Evolutionary conservation across 2,113 vertebrate species (phyloP), one percentile per base, ranked within the genome.

Genomic region (Shinisaurus crocodilurus): DNA sequence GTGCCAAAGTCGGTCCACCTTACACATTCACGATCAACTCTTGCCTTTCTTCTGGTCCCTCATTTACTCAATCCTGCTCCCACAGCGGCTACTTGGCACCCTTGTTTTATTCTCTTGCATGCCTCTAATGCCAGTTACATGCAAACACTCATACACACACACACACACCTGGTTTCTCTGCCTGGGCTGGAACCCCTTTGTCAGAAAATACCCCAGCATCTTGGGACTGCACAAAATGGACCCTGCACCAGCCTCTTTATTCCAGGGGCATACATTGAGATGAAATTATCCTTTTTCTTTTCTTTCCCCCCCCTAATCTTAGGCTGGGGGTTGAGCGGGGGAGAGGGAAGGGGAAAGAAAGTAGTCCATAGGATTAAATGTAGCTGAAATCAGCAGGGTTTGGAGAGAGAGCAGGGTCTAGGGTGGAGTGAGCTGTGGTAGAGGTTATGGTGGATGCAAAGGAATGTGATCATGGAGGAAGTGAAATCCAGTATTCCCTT

Each of bases 331-430:
- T 63, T 63, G 60, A 63, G 60, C 20, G 20, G 3, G 5, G 13
- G 29, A 72, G 27, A 83, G 10, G 50, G 65, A 37, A 40, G 34
- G 15, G 34, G 29, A 25, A 54, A 79, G 48, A 69, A 79, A 27
- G 27, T 8, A 70, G 29, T 40, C n/a, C 10, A 76, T 12, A 63
- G 60, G 48, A 29, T 45, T 50, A 50, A 65, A 87, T 65, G 85
- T 63, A 37, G 65, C 8, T n/a, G 90, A 90, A 92, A 82, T 88
- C 95, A 88, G n/a, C 79, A 92, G 81, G 89, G 69, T 88, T n/a
- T 90, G 27, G 45, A 90, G 86, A 79, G 37, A 84, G 7, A 67
- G 86, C 50, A 63, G 69, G 9, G 34, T 16, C 18, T 13, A 9
- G 32, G 70, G 43, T 34, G 60, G 34, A 45, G 32, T 65, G 72